phyloP scores from a whole-genome alignment of 1,140 invertebrate species.

The Zaprionus tsacasi region DNA sequence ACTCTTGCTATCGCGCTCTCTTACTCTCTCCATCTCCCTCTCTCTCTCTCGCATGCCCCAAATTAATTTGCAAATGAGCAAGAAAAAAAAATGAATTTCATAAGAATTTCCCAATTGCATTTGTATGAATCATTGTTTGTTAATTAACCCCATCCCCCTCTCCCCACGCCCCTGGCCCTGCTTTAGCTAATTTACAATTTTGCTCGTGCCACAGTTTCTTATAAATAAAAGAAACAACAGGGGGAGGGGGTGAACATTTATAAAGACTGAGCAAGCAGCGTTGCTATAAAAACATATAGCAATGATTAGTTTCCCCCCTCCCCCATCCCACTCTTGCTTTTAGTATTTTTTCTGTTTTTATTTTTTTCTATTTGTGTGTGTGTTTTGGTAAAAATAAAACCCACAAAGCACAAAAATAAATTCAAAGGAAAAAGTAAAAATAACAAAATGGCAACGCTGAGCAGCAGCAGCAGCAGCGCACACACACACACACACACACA shows the following conservation, averaged over 20 bases:
- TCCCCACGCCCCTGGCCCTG: neutral
- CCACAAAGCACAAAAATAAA: constrained; percentile 77
- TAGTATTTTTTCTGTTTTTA: constrained; percentile 11
- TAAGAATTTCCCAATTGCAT: neutral
- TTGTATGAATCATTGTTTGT: neutral
- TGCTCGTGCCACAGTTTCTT: constrained; percentile 62
- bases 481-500: neutral
- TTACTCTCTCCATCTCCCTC: neutral
- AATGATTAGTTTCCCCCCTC: constrained; percentile 45
- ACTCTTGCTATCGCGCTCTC: neutral
- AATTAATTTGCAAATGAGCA: neutral
- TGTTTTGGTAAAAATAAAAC: constrained; percentile 71
- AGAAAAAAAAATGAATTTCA: too few species aligned
- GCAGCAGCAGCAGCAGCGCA: constrained; percentile 3
- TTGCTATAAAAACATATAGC: constrained; percentile 57
- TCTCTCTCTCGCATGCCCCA: neutral
- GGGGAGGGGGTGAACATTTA: neutral
- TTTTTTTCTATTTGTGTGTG: constrained; percentile 29
- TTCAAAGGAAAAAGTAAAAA: constrained; percentile 78
- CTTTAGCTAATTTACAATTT: constrained; percentile 66
- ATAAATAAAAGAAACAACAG: constrained; percentile 48
- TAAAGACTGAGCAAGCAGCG: constrained; percentile 2
- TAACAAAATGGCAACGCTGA: constrained; percentile 67
- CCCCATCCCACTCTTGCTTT: neutral
- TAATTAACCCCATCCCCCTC: too few species aligned